Conservation (phyloP, 1,140 invertebrate species). For the Parapsyche elsis region DNA sequence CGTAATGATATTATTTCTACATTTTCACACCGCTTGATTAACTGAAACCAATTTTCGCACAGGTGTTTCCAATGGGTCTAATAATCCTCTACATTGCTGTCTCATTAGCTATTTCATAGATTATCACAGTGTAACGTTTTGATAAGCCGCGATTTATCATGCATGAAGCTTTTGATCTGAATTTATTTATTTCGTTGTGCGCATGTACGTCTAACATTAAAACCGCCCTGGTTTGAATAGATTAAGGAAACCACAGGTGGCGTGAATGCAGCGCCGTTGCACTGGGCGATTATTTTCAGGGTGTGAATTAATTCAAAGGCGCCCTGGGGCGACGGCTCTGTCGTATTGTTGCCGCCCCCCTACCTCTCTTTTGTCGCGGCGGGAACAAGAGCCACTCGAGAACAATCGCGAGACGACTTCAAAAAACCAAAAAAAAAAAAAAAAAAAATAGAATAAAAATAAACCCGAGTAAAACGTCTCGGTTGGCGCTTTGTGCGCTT, state of each 20-base stretch:
- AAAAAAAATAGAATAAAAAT: too few relatives aligned
- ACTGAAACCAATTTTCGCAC: too few relatives aligned
- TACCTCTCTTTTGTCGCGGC: neutral
- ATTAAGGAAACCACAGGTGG: conserved; percentile 19
- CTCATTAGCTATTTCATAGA: too few relatives aligned
- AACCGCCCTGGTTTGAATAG: neutral
- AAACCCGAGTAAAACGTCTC: neutral
- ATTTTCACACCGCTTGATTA: too few relatives aligned
- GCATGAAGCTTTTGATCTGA: too few relatives aligned
- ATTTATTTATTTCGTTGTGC: too few relatives aligned
- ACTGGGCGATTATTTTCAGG: conserved; percentile 19
- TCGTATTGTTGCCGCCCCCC: neutral
- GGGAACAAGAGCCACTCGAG: conserved; percentile 18
- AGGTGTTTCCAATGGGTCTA: too few relatives aligned
- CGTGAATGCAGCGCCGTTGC: conserved; percentile 7
- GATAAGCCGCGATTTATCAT: too few relatives aligned
- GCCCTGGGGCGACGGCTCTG: neutral
- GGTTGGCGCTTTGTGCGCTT: neutral
- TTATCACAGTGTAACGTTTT: too few relatives aligned
- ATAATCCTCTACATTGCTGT: too few relatives aligned
- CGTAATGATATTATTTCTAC: too few relatives aligned
- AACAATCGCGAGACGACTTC: conserved; percentile 11
- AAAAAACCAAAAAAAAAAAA: neutral
- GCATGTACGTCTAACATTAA: too few relatives aligned
- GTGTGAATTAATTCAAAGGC: conserved; percentile 29